Percentiles rank a stretch among this genome's conserved stretches.
Evolutionary conservation across 2,113 vertebrate species (phyloP).

Genomic region (Podocnemis expansa): DNA sequence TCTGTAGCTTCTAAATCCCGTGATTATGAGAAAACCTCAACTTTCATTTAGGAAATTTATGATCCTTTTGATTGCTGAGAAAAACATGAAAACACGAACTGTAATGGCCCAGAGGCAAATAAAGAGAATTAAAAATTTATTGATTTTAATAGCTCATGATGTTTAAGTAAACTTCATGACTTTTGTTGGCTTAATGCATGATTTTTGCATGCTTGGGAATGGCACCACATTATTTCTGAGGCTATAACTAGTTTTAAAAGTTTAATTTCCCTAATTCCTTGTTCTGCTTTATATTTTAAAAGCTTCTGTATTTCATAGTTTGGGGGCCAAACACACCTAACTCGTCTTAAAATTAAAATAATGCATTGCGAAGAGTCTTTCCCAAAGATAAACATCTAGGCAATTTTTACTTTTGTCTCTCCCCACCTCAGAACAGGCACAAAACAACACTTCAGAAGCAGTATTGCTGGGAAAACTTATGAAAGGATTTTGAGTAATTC

Average conservation of each 20-base stretch:
- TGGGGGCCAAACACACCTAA: no score
- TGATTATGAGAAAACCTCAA: neutral
- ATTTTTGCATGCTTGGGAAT: neutral
- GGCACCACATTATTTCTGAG: neutral
- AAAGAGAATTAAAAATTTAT: neutral
- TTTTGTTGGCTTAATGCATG: fast-evolving
- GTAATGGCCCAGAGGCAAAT: neutral
- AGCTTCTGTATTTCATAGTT: no score
- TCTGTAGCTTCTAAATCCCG: neutral
- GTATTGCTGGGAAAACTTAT: neutral
- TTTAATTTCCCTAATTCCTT: neutral
- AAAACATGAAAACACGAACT: neutral
- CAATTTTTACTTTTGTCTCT: no score
- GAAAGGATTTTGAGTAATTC: neutral
- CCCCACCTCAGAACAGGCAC: no score
- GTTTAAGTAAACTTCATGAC: neutral
- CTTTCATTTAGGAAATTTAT: neutral
- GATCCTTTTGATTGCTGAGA: neutral
- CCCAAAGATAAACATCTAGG: no score
- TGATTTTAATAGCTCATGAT: neutral
- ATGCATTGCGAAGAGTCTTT: no score
- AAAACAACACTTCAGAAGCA: neutral
- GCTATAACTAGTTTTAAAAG: neutral
- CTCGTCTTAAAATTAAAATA: no score
- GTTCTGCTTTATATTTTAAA: neutral